These are phyloP conservation scores for Geotrupes spiniger DNA, from an alignment of 2,888 invertebrate genomes.

Conservation along the genomic window DNA sequence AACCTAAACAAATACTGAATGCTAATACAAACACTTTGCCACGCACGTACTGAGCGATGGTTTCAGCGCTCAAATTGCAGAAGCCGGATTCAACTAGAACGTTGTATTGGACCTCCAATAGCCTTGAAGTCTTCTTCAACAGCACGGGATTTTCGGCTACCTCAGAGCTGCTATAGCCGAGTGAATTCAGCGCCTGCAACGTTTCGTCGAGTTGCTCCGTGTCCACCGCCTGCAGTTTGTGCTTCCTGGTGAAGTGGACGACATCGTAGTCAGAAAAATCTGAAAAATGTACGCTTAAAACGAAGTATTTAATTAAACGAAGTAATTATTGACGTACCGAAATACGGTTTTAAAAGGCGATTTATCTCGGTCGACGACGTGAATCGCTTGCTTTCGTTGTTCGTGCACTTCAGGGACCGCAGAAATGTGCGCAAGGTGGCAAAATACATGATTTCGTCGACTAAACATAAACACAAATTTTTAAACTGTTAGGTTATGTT, in stretches of 20 bases:
- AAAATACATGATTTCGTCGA: conserved; percentile 6
- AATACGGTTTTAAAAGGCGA: conserved; percentile 17
- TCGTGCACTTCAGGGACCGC: not conserved
- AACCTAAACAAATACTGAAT: conserved; percentile 35
- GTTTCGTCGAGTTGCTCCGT: conserved; percentile 24
- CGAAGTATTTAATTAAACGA: conserved; percentile 1
- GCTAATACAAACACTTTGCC: conserved; percentile 37
- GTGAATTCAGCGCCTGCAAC: conserved; percentile 25
- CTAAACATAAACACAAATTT: conserved; percentile 4
- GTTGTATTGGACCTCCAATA: conserved; percentile 60
- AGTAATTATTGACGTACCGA: conserved; percentile 18
- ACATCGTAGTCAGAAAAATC: conserved; percentile 3
- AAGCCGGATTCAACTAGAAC: conserved; percentile 64
- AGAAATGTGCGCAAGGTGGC: conserved; percentile 6
- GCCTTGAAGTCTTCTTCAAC: conserved; percentile 56
- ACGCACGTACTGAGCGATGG: conserved; percentile 43
- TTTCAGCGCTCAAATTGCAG: conserved; percentile 36
- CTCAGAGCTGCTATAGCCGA: conserved; percentile 43
- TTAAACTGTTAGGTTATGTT: conserved; percentile 6
- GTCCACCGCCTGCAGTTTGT: conserved; percentile 18
- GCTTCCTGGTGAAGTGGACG: not conserved
- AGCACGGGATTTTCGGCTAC: conserved; percentile 57
- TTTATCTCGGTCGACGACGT: conserved; percentile 4
- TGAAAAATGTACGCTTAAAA: conserved; percentile 2
- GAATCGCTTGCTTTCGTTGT: conserved; percentile 3